These are phyloP conservation scores for Coenonympha arcania DNA, from an alignment of 2,888 invertebrate species.

Conservation along the genomic window DNA sequence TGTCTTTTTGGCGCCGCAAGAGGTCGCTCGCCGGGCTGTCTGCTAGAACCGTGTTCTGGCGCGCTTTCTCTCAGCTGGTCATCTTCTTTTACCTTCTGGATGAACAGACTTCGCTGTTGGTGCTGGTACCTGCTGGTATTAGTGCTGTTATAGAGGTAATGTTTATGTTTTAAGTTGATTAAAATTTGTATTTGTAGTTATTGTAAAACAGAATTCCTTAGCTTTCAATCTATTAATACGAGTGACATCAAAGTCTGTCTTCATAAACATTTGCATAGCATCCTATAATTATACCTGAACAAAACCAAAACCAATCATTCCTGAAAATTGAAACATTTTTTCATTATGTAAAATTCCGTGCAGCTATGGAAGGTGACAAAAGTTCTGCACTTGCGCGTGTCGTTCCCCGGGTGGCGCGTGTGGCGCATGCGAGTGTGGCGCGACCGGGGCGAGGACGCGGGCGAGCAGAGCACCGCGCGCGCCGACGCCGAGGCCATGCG, in stretches of 20 bases:
- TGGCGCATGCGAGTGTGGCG: conserved; percentile 59
- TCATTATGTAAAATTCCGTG: conserved; percentile 23
- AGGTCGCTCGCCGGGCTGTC: conserved; percentile 92
- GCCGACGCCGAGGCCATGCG: conserved; percentile 95
- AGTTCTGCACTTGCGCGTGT: conserved; percentile 83
- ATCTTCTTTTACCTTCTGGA: conserved; percentile 94
- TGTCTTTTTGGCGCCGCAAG: conserved; percentile 93
- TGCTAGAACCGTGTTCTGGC: conserved; percentile 91
- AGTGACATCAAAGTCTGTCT: too few relatives aligned
- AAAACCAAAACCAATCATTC: too few relatives aligned
- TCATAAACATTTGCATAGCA: too few relatives aligned
- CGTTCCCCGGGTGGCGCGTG: conserved; percentile 51
- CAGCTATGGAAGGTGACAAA: conserved; percentile 97
- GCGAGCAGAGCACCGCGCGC: conserved; percentile 84
- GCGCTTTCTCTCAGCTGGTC: conserved; percentile 92
- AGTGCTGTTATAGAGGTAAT: conserved; percentile 91
- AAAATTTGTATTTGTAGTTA: too few relatives aligned
- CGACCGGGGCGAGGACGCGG: conserved; percentile 54
- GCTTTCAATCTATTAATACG: too few relatives aligned
- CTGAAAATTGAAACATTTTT: too few relatives aligned
- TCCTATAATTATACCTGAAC: too few relatives aligned
- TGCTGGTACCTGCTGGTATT: conserved; percentile 89
- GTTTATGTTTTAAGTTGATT: not conserved
- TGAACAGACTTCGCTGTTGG: conserved; percentile 91
- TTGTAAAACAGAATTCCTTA: too few relatives aligned